phyloP scores from a whole-genome alignment of 2,888 invertebrate species.

The Alviniconcha strummeri region DNA sequence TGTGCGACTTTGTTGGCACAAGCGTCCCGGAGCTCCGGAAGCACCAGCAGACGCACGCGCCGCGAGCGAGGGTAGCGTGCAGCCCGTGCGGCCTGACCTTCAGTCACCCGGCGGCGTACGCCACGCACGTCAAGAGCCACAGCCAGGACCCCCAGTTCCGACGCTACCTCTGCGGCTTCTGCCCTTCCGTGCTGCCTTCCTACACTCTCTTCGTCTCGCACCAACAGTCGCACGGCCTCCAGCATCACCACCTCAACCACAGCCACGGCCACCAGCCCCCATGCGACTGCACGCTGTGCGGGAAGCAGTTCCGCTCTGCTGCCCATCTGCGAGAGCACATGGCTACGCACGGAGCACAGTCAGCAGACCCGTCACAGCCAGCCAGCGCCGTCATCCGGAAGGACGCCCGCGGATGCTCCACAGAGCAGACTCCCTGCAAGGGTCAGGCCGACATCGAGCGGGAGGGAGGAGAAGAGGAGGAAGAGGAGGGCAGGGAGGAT shows the following conservation, averaged over 20 bases:
- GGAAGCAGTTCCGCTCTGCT: constrained; percentile 53
- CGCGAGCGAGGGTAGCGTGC: constrained; percentile 46
- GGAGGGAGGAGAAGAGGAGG: background rate
- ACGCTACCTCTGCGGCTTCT: constrained; percentile 59
- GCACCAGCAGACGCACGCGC: constrained; percentile 53
- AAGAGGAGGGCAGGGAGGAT: background rate
- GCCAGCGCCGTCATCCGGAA: background rate
- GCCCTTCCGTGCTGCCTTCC: constrained; percentile 47
- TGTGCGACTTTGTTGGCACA: constrained; percentile 58
- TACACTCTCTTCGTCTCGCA: constrained; percentile 61
- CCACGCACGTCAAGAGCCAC: constrained; percentile 58
- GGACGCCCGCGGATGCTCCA: background rate
- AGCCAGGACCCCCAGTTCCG: constrained; percentile 48
- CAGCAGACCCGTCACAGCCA: background rate
- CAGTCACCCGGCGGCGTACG: constrained; percentile 59
- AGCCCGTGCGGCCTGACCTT: constrained; percentile 53
- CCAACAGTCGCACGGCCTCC: constrained; percentile 56
- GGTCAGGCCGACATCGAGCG: background rate
- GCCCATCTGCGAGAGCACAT: constrained; percentile 56
- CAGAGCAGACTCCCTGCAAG: no score
- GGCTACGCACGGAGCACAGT: constrained; percentile 42
- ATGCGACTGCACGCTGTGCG: constrained; percentile 51
- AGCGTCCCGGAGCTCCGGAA: constrained; percentile 56
- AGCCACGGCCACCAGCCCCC: constrained; percentile 46
- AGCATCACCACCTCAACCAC: constrained; percentile 52